These are phyloP conservation scores for crab-eating macaque (Macaca fascicularis) DNA, from an alignment of 2,113 vertebrate species.

Conservation along the genomic window DNA sequence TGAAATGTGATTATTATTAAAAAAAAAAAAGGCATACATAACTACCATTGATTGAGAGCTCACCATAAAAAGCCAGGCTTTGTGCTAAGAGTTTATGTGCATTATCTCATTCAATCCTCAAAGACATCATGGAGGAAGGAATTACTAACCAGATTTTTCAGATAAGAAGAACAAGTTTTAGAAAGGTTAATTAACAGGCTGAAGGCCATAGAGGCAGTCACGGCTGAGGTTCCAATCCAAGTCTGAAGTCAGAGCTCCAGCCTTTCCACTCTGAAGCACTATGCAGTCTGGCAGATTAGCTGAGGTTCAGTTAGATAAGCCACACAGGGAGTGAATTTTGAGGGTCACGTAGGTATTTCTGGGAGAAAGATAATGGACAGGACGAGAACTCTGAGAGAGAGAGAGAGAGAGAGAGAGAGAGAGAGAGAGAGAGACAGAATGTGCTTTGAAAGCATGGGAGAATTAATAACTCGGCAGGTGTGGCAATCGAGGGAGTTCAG, in stretches of 20 bases:
- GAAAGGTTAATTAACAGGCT: slow-evolving; percentile 9
- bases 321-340: not conserved
- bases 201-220: not conserved
- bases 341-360: not conserved
- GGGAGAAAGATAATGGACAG: not conserved
- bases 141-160: slow-evolving; percentile 22
- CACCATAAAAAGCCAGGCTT: not conserved
- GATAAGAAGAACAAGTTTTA: slow-evolving; percentile 6
- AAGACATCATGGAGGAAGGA: not conserved
- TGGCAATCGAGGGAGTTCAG: not conserved
- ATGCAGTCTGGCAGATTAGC: not conserved
- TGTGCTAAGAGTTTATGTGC: not conserved
- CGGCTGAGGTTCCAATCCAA: not conserved
- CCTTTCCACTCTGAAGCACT: not conserved
- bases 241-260: not conserved
- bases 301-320: not conserved
- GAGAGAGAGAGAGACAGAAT: not conserved
- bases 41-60: not conserved
- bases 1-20: not conserved
- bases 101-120: not conserved
- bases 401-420: no score
- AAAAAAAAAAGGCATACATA: not conserved
- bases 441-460: not conserved
- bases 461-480: not conserved
- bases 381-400: not conserved